Base-by-base conservation (phyloP, 2,797 vertebrate species). In the Bradypodion ventrale region DNA sequence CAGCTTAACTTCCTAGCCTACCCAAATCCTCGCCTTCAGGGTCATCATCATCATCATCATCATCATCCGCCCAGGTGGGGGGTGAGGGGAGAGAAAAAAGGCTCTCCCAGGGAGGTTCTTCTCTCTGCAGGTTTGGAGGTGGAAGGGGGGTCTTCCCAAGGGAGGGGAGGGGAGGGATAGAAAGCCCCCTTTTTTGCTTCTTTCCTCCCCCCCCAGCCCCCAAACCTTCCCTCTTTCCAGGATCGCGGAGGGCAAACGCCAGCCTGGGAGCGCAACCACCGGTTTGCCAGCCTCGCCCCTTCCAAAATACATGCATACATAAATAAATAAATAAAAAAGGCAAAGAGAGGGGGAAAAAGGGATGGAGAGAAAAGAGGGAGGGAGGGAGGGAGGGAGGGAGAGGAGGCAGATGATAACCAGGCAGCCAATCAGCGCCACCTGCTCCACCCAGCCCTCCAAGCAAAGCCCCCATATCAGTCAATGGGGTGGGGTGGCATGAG, bases 381-480 rank as follows among this genome's bases (percentile, higher is more conserved):
- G 37, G 37, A 3, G 37, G 37, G 37, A 37, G 37, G 3, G 37
- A 3, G 49, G 91, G n/a, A n/a, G n/a, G n/a, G n/a, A n/a, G n/a
- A n/a, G n/a, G n/a, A 42, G 37, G 12, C 77, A 66, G 78, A 78
- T 79, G 78, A 79, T 44, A 16, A 32, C 13, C 29, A 44, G 86
- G 12, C 85, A 94, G 94, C 97, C 96, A 95, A 97, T 95, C 95
- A 92, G 90, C 63, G n/a, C 19, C 16, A 85, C 88, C 70, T 84
- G 94, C 96, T 95, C 96, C 97, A 96, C 97, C 97, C 96, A 94
- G 92, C 87, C 94, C 91, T 83, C 91, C 78, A 25, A 74, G 69
- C 32, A 6, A 35, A 0, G 7, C 72, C 32, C 72, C 87, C 84
- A 82, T 81, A 87, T 87, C 90, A 75, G 84, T 3, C 25, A 15